Percentiles rank a stretch among this genome's conserved stretches.
Conservation (phyloP, 2,888 invertebrate species). For the Halictus quadricinctus region DNA sequence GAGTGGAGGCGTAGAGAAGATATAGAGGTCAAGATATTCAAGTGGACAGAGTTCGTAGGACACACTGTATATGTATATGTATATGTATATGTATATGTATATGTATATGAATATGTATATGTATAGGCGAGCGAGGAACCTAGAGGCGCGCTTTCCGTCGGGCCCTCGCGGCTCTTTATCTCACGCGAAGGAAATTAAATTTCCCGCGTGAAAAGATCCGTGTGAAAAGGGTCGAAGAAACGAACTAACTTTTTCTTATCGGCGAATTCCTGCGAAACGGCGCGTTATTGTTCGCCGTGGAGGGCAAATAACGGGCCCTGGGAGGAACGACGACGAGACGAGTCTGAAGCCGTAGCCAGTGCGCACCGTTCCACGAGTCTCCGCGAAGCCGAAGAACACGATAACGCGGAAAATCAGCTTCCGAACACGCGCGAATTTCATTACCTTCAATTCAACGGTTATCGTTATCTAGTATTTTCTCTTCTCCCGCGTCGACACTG, state of each 20-base stretch:
- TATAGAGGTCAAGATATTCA: no score
- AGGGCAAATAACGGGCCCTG: neutral
- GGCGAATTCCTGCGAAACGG: conserved; percentile 25
- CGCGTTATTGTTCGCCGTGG: conserved; percentile 39
- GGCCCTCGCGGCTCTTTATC: conserved; percentile 30
- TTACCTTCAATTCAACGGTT: conserved; percentile 25
- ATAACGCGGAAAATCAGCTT: conserved; percentile 31
- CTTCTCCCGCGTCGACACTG: neutral
- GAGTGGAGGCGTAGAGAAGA: no score
- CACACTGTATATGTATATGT: no score
- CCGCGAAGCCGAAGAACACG: neutral
- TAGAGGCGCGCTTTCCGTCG: conserved; percentile 28
- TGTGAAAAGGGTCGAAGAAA: conserved; percentile 20
- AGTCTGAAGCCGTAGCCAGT: neutral
- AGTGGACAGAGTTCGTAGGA: no score
- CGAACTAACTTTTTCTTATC: conserved; percentile 43
- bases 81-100: neutral
- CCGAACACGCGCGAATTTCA: conserved; percentile 9
- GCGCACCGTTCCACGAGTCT: neutral
- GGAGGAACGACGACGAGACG: neutral
- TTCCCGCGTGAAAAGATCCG: conserved; percentile 46
- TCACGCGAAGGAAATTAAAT: conserved; percentile 50
- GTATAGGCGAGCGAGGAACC: neutral
- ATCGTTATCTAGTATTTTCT: conserved; percentile 26
- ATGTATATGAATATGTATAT: neutral